Evolutionary conservation across 1,140 invertebrate genomes (phyloP), one percentile per base, ranked within the genome.

Genomic region (Chymomyza costata): DNA sequence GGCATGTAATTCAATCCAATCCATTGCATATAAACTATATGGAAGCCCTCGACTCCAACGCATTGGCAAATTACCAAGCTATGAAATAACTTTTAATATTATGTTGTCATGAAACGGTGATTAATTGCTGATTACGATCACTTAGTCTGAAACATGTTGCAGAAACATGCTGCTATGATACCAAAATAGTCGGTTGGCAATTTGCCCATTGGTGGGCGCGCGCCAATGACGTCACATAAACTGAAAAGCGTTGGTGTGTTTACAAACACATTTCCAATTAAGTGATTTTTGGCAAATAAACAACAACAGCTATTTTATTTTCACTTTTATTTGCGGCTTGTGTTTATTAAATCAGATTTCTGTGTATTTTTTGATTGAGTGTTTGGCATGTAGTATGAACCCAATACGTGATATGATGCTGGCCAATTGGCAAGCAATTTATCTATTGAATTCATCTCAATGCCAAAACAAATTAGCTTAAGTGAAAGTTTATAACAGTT

Each of bases 401-500:
- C n/a, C n/a, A n/a, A n/a, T 57, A 39, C 53, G 45, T 50, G 53
- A 48, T 54, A 66, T 59, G 41, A 63, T 66, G 45, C 41, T 62
- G 35, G 57, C 61, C 50, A 60, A 54, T 60, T 60, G 54, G 54
- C 60, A 48, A n/a, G 35, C 62, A 15, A 16, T 47, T 35, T 59
- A 48, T 53, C 19, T 48, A 47, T 46, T 52, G 59, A 21, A 66
- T 66, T 66, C 63, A 53, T 65, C 60, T 65, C 40, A 8, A 3
- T 25, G 21, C 21, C 8, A 25, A n/a, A n/a, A 25, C 21, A 25
- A 25, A n/a, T 25, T 25, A 5, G 3, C 41, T 13, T 38, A 66
- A 63, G 54, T 66, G 60, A 63, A 65, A 65, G 62, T 65, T 50
- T 49, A 17, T 16, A 35, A 16, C 28, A 62, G 62, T 65, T 65